These are phyloP conservation scores for Sander lucioperca DNA, from an alignment of 2,113 vertebrate genomes.

Conservation along the genomic window DNA sequence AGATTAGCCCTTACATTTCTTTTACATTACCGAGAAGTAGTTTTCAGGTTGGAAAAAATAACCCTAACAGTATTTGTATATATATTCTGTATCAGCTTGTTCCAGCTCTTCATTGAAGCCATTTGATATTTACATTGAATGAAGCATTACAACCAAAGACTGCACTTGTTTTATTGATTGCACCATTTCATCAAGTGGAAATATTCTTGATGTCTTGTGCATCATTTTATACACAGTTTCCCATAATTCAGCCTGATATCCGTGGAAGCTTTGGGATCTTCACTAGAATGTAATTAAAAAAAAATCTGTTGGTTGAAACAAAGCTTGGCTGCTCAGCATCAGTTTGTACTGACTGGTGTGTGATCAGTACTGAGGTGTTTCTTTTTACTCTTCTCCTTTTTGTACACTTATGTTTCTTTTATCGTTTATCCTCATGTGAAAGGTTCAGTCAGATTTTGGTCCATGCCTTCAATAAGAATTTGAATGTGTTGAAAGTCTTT, in stretches of 20 bases:
- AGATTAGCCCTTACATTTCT: not conserved
- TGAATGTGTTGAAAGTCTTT: constrained; percentile 34
- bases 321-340: not conserved
- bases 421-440: constrained; percentile 26
- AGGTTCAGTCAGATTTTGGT: not conserved
- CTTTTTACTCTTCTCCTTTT: not conserved
- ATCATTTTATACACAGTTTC: not conserved
- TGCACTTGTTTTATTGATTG: not conserved
- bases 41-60: not conserved
- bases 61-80: not conserved
- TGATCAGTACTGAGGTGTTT: not conserved
- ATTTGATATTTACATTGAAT: not conserved
- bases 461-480: not conserved
- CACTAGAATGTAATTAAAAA: not conserved
- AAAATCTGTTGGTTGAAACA: constrained; percentile 1
- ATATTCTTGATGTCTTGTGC: not conserved
- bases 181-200: not conserved
- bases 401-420: not conserved
- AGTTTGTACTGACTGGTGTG: not conserved
- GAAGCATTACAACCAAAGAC: not conserved
- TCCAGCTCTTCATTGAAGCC: not conserved
- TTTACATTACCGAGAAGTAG: not conserved
- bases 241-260: not conserved
- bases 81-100: not conserved
- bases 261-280: not conserved